Conservation (phyloP, 2,113 vertebrate genomes). For the Lucifuga dentata region DNA sequence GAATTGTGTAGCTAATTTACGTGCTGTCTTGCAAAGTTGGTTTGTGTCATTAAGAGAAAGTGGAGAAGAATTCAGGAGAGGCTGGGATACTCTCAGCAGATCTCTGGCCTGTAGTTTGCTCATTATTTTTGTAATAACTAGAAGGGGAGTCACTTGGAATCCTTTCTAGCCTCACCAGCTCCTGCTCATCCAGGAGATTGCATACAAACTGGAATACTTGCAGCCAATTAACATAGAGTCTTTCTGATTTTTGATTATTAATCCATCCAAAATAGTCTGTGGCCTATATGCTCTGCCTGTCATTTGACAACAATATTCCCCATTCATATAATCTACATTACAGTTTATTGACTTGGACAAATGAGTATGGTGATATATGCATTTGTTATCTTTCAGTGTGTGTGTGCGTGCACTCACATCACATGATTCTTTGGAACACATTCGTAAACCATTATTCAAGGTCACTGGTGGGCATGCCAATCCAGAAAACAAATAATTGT, state of each 20-base stretch:
- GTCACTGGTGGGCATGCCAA: conserved; percentile 47
- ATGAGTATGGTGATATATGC: conserved; percentile 44
- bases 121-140: conserved; percentile 65
- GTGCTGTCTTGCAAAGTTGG: conserved; percentile 37
- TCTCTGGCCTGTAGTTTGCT: conserved; percentile 53
- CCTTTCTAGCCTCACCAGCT: conserved; percentile 33
- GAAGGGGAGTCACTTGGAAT: conserved; percentile 54
- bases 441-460: conserved; percentile 50
- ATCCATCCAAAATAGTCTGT: conserved; percentile 28
- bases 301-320: conserved; percentile 38
- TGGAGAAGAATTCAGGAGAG: conserved; percentile 19
- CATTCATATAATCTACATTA: conserved; percentile 58
- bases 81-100: conserved; percentile 44
- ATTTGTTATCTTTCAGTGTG: conserved; percentile 26
- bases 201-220: conserved; percentile 27
- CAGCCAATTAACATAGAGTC: conserved; percentile 30
- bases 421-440: conserved; percentile 44
- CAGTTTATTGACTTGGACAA: conserved; percentile 40
- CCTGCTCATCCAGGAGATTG: conserved; percentile 32
- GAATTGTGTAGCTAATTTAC: conserved; percentile 49
- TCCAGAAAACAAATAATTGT: conserved; percentile 51
- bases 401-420: conserved; percentile 29
- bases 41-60: conserved; percentile 12
- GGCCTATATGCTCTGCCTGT: conserved; percentile 12
- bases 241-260: conserved; percentile 32